Evolutionary conservation across 2,797 vertebrate genomes (phyloP), one percentile per base, ranked within the genome.

Genomic region (Falco berigora): DNA sequence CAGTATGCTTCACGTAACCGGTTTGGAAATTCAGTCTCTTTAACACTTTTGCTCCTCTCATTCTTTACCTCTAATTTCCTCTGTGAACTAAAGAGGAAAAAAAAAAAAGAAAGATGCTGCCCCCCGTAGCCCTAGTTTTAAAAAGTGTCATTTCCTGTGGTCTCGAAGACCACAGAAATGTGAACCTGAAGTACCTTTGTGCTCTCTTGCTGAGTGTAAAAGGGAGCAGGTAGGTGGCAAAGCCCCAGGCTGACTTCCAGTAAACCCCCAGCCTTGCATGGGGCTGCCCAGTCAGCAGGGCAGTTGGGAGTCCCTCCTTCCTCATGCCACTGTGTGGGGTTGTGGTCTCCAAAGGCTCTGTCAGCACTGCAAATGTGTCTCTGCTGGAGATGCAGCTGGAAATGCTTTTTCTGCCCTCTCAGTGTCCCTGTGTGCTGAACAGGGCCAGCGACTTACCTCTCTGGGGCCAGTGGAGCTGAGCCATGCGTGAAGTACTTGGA

Each of bases 61-160:
- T 84, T 90, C 47, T 82, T 74, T 42, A 44, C 19, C 58, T 90
- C 11, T 62, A 2, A 94, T 86, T 88, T 95, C 79, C 73, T 76
- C 67, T 59, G 73, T 55, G 36, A 8, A 14, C 42, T 44, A 10
- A 46, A 58, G 42, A 49, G 6, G 3, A 10, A 38, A n/a, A 46
- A 69, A 24, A 5, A 32, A 20, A 5, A 4, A 13, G 5, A 47
- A 11, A 34, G 24, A 12, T 8, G 27, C 56, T 93, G 78, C 63
- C 56, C 81, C 36, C 24, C n/a, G 3, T 36, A 96, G 49, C 53
- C 63, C 66, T 59, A 3, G 55, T 88, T 82, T 63, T 64, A 5
- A 52, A 42, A 94, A 58, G 56, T 80, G 75, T 40, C 28, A 53
- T 87, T 96, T 96, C 96, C 96, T 97, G 95, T 94, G 88, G 90